Evolutionary conservation across 2,113 vertebrate species (phyloP).

Genomic region (Laticauda laticaudata): DNA sequence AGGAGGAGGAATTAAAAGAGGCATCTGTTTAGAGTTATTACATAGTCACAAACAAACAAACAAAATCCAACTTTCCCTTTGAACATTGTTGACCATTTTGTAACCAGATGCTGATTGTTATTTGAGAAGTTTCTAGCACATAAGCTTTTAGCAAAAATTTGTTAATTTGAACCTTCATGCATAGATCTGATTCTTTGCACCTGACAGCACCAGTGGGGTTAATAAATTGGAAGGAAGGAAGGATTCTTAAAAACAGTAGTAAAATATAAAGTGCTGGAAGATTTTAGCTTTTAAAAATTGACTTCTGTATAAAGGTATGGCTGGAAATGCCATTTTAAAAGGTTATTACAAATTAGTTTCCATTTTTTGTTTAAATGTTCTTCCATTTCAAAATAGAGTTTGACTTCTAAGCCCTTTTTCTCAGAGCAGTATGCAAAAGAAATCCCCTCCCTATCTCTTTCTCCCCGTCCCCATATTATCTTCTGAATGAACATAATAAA

Average conservation of each 20-base stretch:
- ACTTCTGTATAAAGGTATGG: neutral
- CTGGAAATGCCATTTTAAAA: constrained; percentile 25
- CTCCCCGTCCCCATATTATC: neutral
- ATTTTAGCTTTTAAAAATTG: constrained; percentile 6
- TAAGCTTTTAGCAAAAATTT: neutral
- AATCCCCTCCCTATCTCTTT: constrained; percentile 13
- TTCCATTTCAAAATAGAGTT: constrained; percentile 37
- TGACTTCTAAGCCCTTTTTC: neutral
- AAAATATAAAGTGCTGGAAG: constrained; percentile 12
- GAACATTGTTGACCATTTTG: neutral
- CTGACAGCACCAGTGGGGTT: constrained; percentile 9
- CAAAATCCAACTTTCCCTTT: neutral
- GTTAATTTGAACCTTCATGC: neutral
- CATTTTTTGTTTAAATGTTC: constrained; percentile 22
- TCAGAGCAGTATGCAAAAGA: constrained; percentile 10
- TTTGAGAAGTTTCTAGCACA: neutral
- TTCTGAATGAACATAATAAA: constrained; percentile 19
- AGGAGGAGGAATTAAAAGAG: neutral
- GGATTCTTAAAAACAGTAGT: neutral
- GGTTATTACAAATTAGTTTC: constrained; percentile 22
- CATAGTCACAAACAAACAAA: neutral
- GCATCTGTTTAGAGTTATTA: neutral
- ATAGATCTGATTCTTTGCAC: neutral
- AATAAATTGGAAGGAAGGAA: constrained; percentile 30
- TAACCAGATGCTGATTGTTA: neutral